Base-by-base conservation (phyloP, 2,888 invertebrate species). In the Andrena fulva region DNA sequence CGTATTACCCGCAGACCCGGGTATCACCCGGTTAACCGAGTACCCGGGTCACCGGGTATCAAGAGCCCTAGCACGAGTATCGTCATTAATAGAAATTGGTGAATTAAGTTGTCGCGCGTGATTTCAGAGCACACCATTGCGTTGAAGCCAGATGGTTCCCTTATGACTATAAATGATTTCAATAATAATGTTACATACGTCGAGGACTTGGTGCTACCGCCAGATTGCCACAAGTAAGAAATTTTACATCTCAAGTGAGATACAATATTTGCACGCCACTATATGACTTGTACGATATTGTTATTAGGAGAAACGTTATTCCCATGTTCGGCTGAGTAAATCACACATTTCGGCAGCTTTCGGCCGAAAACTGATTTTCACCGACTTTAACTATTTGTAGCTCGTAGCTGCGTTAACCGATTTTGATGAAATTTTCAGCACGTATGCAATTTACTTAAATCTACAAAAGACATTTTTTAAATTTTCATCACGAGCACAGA, bases 81-180 rank as follows among this genome's bases (percentile, higher is more conserved):
- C 35, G 7, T 50, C 5, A 33, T 52, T 29, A 66, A 24, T 4
- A 27, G 1, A 35, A 24, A 42, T n/a, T 54, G 24, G 7, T 33
- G 4, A 16, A 20, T 8, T 48, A 27, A 0, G 0, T n/a, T 50
- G 1, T 6, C 2, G 27, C 4, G 29, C 5, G 7, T 84, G 33
- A 83, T 94, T 94, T 78, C 86, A 95, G 96, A 96, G 93, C 95
- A 95, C 88, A 93, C 94, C 3, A 89, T 96, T 64, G 93, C 95
- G 31, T 94, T 95, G 92, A 91, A 95, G 77, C 95, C 95, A 90
- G 95, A 95, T 71, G 95, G 95, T 42, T 95, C 93, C 89, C 95
- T 95, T 12, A 92, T 95, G 27, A 93, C 95, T 59, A 89, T 95
- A 7, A 92, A 93, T 82, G 88, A 70, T 60, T 72, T 72, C 16